phyloP scores from a whole-genome alignment of 2,797 vertebrate genomes.

The Lerista edwardsae region DNA sequence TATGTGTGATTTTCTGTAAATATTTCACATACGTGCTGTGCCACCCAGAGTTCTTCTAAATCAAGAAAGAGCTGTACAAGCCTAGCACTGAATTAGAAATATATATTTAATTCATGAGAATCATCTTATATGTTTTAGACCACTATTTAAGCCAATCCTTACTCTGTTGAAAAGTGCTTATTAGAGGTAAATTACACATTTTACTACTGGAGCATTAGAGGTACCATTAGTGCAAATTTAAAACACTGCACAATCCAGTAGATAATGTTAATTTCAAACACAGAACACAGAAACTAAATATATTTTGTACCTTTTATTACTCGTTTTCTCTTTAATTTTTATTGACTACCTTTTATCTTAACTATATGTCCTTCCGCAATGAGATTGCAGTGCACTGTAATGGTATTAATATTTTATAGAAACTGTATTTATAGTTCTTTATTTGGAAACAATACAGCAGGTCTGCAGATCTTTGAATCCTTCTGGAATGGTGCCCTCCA shows the following conservation, averaged over 20 bases:
- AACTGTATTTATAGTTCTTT: slow-evolving; percentile 96
- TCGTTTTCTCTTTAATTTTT: slow-evolving; percentile 78
- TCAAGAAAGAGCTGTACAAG: slow-evolving; percentile 61
- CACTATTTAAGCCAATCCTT: slow-evolving; percentile 69
- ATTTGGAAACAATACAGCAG: slow-evolving; percentile 97
- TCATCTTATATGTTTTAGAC: slow-evolving; percentile 73
- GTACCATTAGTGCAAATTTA: slow-evolving; percentile 76
- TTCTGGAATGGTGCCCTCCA: slow-evolving; percentile 99
- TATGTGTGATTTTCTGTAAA: slow-evolving; percentile 24
- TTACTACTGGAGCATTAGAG: slow-evolving; percentile 72
- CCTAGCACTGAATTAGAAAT: slow-evolving; percentile 63
- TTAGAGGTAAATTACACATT: slow-evolving; percentile 77
- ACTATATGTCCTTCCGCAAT: slow-evolving; percentile 77
- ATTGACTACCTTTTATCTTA: slow-evolving; percentile 79
- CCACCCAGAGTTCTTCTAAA: slow-evolving; percentile 43
- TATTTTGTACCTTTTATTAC: slow-evolving; percentile 78
- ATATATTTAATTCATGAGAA: slow-evolving; percentile 75
- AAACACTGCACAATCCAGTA: slow-evolving; percentile 73
- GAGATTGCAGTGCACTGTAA: slow-evolving; percentile 73
- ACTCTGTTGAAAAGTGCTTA: slow-evolving; percentile 69
- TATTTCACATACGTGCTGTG: not conserved
- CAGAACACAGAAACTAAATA: slow-evolving; percentile 75
- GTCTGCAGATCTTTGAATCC: slow-evolving; percentile 97
- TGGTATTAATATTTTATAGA: slow-evolving; percentile 95
- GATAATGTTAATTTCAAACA: slow-evolving; percentile 80